Base-by-base conservation (phyloP, 2,888 invertebrate genomes). In the Endomychus coccineus region DNA sequence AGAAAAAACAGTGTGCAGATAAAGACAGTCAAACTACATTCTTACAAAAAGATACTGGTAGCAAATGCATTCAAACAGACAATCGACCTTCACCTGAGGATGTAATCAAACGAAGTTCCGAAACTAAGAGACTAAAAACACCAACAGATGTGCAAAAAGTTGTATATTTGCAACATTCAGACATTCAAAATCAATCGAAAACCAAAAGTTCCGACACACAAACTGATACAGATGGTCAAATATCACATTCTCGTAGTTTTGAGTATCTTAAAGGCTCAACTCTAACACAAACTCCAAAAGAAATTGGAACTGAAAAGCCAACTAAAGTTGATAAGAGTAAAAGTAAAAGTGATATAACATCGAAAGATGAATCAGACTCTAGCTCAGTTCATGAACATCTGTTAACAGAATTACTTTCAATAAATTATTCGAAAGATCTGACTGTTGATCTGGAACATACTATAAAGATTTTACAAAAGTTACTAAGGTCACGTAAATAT, bases 361-460 rank as follows among this genome's bases (percentile, higher is more conserved):
- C 40, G 13, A 37, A 36, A 29, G 31, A 42, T 9, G 47, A 44
- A 36, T 44, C 48, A n/a, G 43, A 48, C 13, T 42, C n/a, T n/a
- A 2, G 6, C 6, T 11, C n/a, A 7, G 6, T 22, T 2, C 22
- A 35, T 23, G 35, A 35, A 35, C 15, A 28, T 27, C 22, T 33
- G 2, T 7, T 35, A 6, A 13, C 41, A n/a, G 40, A 50, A 29
- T 41, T 51, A 30, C 40, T 52, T 28, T 38, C 49, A 6, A 36
- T 30, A 4, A 49, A 49, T 35, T 44, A 48, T 21, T 54, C 55
- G 13, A 43, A 45, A 33, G 34, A 43, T 19, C 62, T 78, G 25
- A 69, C 71, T 2, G 70, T 69, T 42, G 80, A 81, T 52, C 62
- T 82, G 40, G 75, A 80, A 50, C 72, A 73, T 45, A 74, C 75